A percentile compares a stretch with the other conserved stretches of the same genome.
These are phyloP conservation scores for Oscarella lobularis DNA, from an alignment of 37 sponge, comb jelly and placozoan species.

Conservation along the genomic window DNA sequence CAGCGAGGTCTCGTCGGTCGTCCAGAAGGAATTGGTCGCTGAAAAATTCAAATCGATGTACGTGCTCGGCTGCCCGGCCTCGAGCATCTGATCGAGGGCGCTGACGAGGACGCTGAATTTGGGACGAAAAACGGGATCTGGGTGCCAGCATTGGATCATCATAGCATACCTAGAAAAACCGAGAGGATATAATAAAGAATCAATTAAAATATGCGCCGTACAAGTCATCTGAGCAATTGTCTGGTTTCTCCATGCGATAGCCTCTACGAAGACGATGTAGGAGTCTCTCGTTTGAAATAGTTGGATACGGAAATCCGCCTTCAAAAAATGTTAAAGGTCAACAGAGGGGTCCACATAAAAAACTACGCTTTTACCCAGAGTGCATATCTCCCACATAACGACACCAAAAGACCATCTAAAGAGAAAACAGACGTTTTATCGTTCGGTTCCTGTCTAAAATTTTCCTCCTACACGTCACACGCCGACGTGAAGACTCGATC, in stretches of 20 bases:
- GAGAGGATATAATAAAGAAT: neutral
- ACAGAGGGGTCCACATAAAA: neutral
- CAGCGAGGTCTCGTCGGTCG: no score
- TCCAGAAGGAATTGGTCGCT: neutral
- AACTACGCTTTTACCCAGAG: neutral
- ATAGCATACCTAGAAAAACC: neutral
- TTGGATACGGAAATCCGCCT: slow-evolving; percentile 66
- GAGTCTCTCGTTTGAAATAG: slow-evolving; percentile 37
- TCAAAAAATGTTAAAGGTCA: neutral
- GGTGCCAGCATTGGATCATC: neutral
- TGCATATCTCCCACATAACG: neutral
- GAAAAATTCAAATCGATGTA: neutral
- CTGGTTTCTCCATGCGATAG: slow-evolving; percentile 69
- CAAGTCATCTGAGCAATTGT: slow-evolving; percentile 62
- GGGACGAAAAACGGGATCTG: neutral
- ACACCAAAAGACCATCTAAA: neutral
- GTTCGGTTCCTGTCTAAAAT: no score
- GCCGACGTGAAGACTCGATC: slow-evolving; percentile 13
- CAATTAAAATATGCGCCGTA: slow-evolving; percentile 10
- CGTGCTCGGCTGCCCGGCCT: neutral
- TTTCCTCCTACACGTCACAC: slow-evolving; percentile 14
- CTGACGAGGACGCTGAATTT: neutral
- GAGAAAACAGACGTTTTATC: no score
- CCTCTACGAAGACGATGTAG: slow-evolving; percentile 28
- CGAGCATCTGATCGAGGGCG: neutral